Conservation (phyloP, 2,113 vertebrate species). For the Crypturellus undulatus region DNA sequence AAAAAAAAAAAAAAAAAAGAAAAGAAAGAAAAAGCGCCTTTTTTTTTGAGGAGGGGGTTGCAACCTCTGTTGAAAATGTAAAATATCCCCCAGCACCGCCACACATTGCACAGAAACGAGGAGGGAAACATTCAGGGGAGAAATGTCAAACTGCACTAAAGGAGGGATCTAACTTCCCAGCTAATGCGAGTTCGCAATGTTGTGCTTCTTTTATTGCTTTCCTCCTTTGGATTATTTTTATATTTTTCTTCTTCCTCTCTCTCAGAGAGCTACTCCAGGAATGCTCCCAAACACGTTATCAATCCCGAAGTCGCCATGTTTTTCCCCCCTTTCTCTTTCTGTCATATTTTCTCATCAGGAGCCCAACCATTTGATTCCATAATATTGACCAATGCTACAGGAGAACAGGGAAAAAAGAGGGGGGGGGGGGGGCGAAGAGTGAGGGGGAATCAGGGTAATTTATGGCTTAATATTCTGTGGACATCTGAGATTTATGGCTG, state of each 20-base stretch:
- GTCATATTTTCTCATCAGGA: constrained; percentile 43
- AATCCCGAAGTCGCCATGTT: constrained; percentile 51
- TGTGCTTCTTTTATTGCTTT: not conserved
- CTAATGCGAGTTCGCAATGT: not conserved
- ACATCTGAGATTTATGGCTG: constrained; percentile 58
- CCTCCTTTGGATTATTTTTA: not conserved
- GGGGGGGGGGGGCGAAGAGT: not conserved
- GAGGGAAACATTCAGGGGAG: not conserved
- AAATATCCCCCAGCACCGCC: not conserved
- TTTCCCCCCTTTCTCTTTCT: constrained; percentile 28
- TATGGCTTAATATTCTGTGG: constrained; percentile 70
- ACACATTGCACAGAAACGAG: not conserved
- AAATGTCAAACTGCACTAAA: not conserved
- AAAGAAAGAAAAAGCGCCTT: too few relatives aligned
- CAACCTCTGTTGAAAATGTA: not conserved
- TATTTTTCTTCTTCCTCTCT: not conserved
- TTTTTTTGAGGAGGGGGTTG: too few relatives aligned
- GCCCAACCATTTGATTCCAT: constrained; percentile 22
- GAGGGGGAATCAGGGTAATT: not conserved
- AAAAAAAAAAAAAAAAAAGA: too few relatives aligned
- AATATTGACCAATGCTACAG: constrained; percentile 45
- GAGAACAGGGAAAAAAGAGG: not conserved
- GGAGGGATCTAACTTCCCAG: not conserved
- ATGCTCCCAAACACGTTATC: constrained; percentile 18
- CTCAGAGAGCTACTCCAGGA: constrained; percentile 13